phyloP scores from a whole-genome alignment of 2,113 vertebrate genomes.

The Gasterosteus nipponicus region DNA sequence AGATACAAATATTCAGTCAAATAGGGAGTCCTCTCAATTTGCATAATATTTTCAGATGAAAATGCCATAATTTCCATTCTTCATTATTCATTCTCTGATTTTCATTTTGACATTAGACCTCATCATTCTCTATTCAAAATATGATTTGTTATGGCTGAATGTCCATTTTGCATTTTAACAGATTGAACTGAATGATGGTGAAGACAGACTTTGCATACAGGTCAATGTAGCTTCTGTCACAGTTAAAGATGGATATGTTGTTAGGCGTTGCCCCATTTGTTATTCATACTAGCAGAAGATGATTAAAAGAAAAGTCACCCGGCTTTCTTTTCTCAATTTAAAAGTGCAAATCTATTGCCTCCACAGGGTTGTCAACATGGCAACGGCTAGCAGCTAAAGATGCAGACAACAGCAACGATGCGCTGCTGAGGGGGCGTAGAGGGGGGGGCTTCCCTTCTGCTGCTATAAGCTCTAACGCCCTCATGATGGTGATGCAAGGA shows the following conservation, averaged over 20 bases:
- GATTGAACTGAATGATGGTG: background rate
- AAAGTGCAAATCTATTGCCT: too few species aligned
- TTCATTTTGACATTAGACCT: background rate
- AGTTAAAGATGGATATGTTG: background rate
- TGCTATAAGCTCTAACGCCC: too few species aligned
- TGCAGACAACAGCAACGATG: too few species aligned
- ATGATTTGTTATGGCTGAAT: background rate
- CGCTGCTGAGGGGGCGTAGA: too few species aligned
- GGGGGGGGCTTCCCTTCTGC: too few species aligned
- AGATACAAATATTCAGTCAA: background rate
- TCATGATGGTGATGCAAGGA: too few species aligned
- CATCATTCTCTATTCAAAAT: background rate
- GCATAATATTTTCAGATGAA: constrained; percentile 4
- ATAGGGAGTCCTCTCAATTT: background rate
- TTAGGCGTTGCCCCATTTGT: background rate
- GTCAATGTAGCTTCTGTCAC: background rate
- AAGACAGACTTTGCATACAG: background rate
- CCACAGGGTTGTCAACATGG: too few species aligned
- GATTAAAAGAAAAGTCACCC: background rate
- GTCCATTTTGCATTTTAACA: background rate
- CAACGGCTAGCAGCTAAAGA: too few species aligned
- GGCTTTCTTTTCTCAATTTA: constrained; percentile 6
- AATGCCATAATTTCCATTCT: background rate
- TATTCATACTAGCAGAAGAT: background rate
- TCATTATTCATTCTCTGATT: background rate